Base-by-base conservation (phyloP, 2,888 invertebrate genomes). In the Pherbina coryleti region DNA sequence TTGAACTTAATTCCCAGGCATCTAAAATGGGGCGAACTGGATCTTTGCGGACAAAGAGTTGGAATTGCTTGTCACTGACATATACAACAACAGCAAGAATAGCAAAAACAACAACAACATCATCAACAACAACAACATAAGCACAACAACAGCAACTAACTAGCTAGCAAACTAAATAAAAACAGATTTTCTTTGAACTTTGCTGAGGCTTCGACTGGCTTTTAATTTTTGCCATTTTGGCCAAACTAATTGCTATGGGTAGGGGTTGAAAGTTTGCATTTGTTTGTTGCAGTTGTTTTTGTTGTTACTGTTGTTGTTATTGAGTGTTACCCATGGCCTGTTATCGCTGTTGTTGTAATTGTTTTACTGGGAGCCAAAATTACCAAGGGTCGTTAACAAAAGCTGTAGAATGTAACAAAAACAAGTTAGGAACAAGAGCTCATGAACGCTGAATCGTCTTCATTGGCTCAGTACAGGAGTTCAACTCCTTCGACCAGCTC, bases 181-280 rank as follows among this genome's bases (percentile, higher is more conserved):
- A 66, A 37, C 64, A 66, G 64, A 66, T 66, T 66, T 66, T 66
- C 64, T 66, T 66, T 66, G 34, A 66, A 66, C 64, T 66, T 66
- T 66, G 8, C 64, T 34, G 17, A 19, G 34, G 64, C 64, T 19
- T n/a, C 64, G 19, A 66, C 64, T 66, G 34, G 28, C 64, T 66
- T 66, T 37, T 66, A 66, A 66, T 28, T 60, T 44, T 60, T 60
- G 60, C 60, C 60, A 60, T 60, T 60, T 60, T 60, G 37, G 64
- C 64, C 64, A 66, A 37, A 37, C 19, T 66, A 66, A 66, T 66
- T 60, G 60, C 60, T 28, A 28, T 28, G 28, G 60, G 60, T 11
- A 44, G 44, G 44, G 44, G 44, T 44, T 44, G 44, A 44, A 44
- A 14, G 14, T 14, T 44, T 44, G 44, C 44, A 14, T 44, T 44